Conservation (phyloP, 37 sponge, comb jelly and placozoan genomes). For the Beroe ovata region DNA sequence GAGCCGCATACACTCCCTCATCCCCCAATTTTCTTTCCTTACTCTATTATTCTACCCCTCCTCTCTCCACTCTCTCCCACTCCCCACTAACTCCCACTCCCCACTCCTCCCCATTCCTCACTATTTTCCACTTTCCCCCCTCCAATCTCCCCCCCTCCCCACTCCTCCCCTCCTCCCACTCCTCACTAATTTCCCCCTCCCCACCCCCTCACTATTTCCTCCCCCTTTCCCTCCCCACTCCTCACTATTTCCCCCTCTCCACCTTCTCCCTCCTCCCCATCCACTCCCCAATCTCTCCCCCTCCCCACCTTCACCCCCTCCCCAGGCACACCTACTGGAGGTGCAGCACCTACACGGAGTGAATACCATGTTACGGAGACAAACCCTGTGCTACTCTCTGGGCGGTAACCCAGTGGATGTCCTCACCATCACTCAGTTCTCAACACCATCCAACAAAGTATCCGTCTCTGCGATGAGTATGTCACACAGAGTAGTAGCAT, state of each 20-base stretch:
- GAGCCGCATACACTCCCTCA: not conserved
- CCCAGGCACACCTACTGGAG: conserved; percentile 38
- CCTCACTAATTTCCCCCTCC: not conserved
- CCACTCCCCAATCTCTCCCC: conserved; percentile 8
- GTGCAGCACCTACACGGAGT: conserved; percentile 49
- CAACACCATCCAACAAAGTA: not conserved
- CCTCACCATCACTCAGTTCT: conserved; percentile 73
- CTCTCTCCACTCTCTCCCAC: not conserved
- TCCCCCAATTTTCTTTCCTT: not conserved
- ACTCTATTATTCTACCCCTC: not conserved
- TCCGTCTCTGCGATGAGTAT: not conserved
- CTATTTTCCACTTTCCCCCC: not conserved
- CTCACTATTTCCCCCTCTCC: not conserved
- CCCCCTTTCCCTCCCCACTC: not conserved
- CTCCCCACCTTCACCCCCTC: not conserved
- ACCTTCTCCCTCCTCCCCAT: conserved; percentile 18
- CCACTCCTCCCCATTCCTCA: not conserved
- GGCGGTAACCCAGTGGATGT: conserved; percentile 72
- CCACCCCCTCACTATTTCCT: not conserved
- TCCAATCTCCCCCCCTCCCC: not conserved
- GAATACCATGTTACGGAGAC: conserved; percentile 7
- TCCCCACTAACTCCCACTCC: conserved; percentile 25
- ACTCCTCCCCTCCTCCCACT: not conserved
- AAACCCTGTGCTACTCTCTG: conserved; percentile 74
- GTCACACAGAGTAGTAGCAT: too few species aligned